Base-by-base conservation (phyloP, 2,888 invertebrate genomes). In the Zeuzera pyrina region DNA sequence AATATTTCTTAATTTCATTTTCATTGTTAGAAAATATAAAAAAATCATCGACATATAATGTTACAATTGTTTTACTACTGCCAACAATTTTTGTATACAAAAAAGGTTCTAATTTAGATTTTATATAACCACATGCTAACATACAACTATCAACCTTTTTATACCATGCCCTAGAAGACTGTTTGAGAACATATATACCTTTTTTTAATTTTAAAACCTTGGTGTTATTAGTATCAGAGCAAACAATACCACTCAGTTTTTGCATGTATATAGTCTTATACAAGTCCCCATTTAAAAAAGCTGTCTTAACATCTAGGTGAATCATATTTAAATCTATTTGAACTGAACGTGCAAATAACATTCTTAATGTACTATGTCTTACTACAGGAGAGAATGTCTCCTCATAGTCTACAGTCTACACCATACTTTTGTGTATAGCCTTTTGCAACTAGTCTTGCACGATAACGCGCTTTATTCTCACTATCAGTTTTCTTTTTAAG, bases 361-460 rank as follows among this genome's bases (percentile, higher is more conserved):
- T n/a, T n/a, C n/a, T n/a, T n/a, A n/a, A n/a, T n/a, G n/a, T n/a
- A n/a, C n/a, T n/a, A n/a, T n/a, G n/a, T n/a, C n/a, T n/a, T n/a
- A n/a, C n/a, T n/a, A n/a, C n/a, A n/a, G n/a, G n/a, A n/a, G n/a
- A n/a, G n/a, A n/a, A n/a, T n/a, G n/a, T n/a, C n/a, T n/a, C n/a
- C n/a, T n/a, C n/a, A n/a, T n/a, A n/a, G n/a, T n/a, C n/a, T n/a
- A n/a, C n/a, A n/a, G n/a, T n/a, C n/a, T n/a, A n/a, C n/a, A n/a
- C n/a, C n/a, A n/a, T n/a, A n/a, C n/a, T n/a, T n/a, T n/a, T n/a
- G n/a, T n/a, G 19, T 21, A 31, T 8, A 41, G 19, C 41, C 41
- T 25, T 37, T 38, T n/a, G 41, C 41, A n/a, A n/a, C n/a, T n/a
- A 36, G 21, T 15, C 36, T 31, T 12, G 36, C 36, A 32, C 36